Evolutionary conservation across 2,888 invertebrate genomes (phyloP), one percentile per base, ranked within the genome.

Genomic region (Leptinotarsa haldemani): DNA sequence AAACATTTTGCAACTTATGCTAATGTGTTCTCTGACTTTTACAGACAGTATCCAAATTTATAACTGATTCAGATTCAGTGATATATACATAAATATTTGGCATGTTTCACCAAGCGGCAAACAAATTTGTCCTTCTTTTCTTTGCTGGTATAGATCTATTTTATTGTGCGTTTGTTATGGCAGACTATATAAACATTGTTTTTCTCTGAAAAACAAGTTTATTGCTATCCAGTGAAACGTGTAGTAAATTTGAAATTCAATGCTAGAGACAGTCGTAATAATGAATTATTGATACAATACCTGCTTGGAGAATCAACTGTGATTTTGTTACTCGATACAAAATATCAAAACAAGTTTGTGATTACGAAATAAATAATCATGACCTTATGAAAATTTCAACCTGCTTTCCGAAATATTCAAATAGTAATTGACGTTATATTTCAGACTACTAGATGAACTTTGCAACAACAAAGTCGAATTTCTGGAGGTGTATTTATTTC

Each of bases 111-210:
- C 22, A 13, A 15, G 3, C 20, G 13, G 22, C 22, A 56, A 56
- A 56, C 22, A 16, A 56, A 25, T 56, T 56, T 22, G 15, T 16
- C 56, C 25, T 16, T 56, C 22, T 3, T 22, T 56, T 56, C 3
- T 56, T 13, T 56, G 13, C 56, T 56, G 22, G 56, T 22, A 56
- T 56, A 12, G 56, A 56, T 56, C 22, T 56, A 13, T 56, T 56
- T 56, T 56, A 20, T 56, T 20, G 56, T 20, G 22, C 22, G 22
- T 20, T 56, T 56, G 56, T 56, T 25, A 56, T 22, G 20, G 56
- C 12, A 13, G 56, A 22, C 18, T 56, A 56, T 22, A 56, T 56
- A 56, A 56, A 56, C 56, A 56, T 56, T 56, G 56, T 56, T 56
- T 56, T 56, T 56, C 56, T 13, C 20, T 22, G 56, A 22, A 56